These are phyloP conservation scores for Stramonita haemastoma DNA, from an alignment of 2,888 invertebrate species.

Conservation along the genomic window DNA sequence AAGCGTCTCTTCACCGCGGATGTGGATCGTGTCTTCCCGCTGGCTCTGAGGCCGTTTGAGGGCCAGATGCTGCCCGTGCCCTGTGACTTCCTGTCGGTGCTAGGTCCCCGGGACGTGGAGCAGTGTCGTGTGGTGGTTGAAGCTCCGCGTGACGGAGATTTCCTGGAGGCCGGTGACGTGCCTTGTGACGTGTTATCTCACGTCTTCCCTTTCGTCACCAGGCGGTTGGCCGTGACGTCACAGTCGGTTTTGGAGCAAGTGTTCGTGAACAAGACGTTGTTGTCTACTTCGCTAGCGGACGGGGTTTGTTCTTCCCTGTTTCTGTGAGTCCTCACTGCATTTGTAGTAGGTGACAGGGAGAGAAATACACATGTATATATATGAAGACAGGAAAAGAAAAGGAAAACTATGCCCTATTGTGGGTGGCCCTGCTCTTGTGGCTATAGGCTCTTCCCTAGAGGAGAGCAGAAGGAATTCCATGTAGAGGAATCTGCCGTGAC, in stretches of 20 bases:
- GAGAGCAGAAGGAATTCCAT: no score
- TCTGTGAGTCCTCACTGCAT: no score
- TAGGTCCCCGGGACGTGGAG: conserved; percentile 22
- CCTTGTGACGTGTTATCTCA: conserved; percentile 37
- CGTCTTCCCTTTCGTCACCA: conserved; percentile 49
- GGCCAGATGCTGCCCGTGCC: conserved; percentile 40
- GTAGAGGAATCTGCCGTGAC: no score
- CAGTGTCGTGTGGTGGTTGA: conserved; percentile 37
- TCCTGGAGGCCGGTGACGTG: conserved; percentile 22
- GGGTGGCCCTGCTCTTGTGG: no score
- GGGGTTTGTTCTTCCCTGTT: not conserved
- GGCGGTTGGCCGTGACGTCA: conserved; percentile 17
- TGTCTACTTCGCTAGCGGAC: not conserved
- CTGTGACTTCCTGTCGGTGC: conserved; percentile 37
- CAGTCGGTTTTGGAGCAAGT: conserved; percentile 23
- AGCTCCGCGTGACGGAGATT: conserved; percentile 36
- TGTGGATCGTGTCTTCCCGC: conserved; percentile 47
- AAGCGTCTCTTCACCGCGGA: conserved; percentile 42
- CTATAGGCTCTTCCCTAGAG: no score
- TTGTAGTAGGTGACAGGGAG: no score
- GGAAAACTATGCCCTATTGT: no score
- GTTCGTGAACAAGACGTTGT: conserved; percentile 6
- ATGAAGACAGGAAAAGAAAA: no score
- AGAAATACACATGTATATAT: no score
- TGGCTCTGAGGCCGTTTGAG: conserved; percentile 47